These are phyloP conservation scores for Drosophila niveifrons DNA, from an alignment of 2,888 invertebrate genomes.

Conservation along the genomic window DNA sequence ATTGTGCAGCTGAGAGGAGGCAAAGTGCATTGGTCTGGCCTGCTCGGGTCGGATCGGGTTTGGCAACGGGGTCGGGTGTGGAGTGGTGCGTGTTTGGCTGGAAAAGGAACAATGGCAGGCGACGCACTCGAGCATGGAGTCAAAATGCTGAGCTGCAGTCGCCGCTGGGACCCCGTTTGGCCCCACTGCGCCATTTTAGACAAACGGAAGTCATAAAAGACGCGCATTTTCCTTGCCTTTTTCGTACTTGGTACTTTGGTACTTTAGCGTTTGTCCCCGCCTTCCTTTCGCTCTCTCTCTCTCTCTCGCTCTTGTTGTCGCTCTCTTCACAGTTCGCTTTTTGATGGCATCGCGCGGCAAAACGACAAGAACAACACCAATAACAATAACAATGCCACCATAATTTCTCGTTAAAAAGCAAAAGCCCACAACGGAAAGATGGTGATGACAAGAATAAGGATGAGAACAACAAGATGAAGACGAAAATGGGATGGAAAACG, in stretches of 20 bases:
- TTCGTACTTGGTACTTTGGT: constrained; percentile 6
- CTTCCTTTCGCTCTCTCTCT: too few relatives aligned
- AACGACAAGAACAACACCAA: constrained; percentile 54
- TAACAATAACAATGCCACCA: constrained; percentile 67
- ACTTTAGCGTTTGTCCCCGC: neutral
- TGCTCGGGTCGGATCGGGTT: too few relatives aligned
- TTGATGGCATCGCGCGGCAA: constrained; percentile 54
- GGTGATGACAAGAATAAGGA: constrained; percentile 51
- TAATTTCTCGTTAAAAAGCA: constrained; percentile 76
- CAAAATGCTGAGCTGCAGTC: constrained; percentile 70
- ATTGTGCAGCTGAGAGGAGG: constrained; percentile 1
- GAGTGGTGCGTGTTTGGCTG: neutral
- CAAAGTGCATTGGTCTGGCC: too few relatives aligned
- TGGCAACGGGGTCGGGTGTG: neutral
- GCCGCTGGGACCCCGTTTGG: constrained; percentile 46
- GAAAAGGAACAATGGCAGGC: constrained; percentile 47
- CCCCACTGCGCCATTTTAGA: constrained; percentile 71
- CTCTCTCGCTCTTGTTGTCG: neutral
- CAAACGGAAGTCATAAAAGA: constrained; percentile 78
- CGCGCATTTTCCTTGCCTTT: constrained; percentile 58
- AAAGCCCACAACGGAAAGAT: constrained; percentile 61
- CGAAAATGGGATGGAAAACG: constrained; percentile 2
- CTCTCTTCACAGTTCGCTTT: constrained; percentile 25
- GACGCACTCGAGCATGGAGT: constrained; percentile 74
- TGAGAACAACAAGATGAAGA: constrained; percentile 1